Conservation (phyloP, 2,888 invertebrate species). For the Labia minor region DNA sequence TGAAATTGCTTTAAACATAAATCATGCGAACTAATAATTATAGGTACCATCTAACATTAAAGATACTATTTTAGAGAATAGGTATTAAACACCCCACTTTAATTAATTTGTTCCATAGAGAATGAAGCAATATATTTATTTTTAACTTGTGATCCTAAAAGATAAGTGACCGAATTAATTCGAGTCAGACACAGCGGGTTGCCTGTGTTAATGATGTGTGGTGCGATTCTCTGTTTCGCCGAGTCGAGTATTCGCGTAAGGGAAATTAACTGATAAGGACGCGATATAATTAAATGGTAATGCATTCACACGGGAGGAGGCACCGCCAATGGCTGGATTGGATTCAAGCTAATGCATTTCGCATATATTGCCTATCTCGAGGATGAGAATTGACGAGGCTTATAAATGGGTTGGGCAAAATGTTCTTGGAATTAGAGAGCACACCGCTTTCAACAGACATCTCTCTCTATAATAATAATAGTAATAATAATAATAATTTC, state of each 20-base stretch:
- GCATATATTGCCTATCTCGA: neutral
- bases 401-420: neutral
- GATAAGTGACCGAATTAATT: neutral
- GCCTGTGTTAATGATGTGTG: neutral
- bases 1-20: too few relatives aligned
- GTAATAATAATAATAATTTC: neutral
- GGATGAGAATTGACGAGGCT: neutral
- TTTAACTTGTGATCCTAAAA: too few relatives aligned
- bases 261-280: constrained; percentile 13
- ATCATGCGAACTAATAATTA: too few relatives aligned
- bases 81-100: too few relatives aligned
- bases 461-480: too few relatives aligned
- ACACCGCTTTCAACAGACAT: neutral
- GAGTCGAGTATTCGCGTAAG: constrained; percentile 1
- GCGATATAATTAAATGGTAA: constrained; percentile 13
- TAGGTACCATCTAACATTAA: too few relatives aligned
- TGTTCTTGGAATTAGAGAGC: neutral
- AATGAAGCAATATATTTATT: too few relatives aligned
- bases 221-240: neutral
- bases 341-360: neutral
- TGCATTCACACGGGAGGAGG: neutral
- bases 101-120: too few relatives aligned
- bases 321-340: neutral
- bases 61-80: too few relatives aligned
- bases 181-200: neutral